Base-by-base conservation (phyloP, 2,113 vertebrate species). In the Plecturocebus donacophilus region DNA sequence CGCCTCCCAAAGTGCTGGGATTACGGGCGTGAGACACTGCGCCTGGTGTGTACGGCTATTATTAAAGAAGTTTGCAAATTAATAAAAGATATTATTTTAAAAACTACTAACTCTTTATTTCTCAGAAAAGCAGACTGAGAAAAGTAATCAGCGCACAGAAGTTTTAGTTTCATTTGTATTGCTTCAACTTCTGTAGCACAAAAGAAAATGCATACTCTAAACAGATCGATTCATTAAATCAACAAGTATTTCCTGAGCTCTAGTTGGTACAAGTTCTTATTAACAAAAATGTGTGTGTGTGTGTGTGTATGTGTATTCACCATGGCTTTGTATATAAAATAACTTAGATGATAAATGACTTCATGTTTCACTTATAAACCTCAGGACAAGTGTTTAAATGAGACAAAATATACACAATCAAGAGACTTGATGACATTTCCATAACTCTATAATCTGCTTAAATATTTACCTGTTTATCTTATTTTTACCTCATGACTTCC, bases 171-270 rank as follows among this genome's bases (percentile, higher is more conserved):
- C 14, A 54, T n/a, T 86, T 90, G 9, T 87, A 56, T 93, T 84
- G 12, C 19, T n/a, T 87, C 35, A 90, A 80, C 10, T 91, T 79
- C 25, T 7, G 45, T 94, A 75, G 83, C 42, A 30, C 9, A 70
- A 66, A 79, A 1, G 87, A 70, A 94, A 90, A 21, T 75, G 86
- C 2, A 76, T 42, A 40, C 9, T 88, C 30, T 73, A 89, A 81
- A n/a, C 54, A 94, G 77, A 89, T 80, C 68, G 42, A 94, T 52
- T 85, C 9, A 21, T 87, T 81, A 73, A 79, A 82, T 96, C 61
- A 97, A 66, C 1, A 79, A 9, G 23, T 90, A 79, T 77, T 96
- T 93, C 54, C 38, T 49, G 4, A 93, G 11, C 9, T 89, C 79
- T 56, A n/a, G 49, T 38, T 61, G 5, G 35, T 82, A 17, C 25